Percentiles rank a stretch among this genome's conserved stretches.
Conservation (phyloP, 2,888 invertebrate species). For the Pollenia amentaria region DNA sequence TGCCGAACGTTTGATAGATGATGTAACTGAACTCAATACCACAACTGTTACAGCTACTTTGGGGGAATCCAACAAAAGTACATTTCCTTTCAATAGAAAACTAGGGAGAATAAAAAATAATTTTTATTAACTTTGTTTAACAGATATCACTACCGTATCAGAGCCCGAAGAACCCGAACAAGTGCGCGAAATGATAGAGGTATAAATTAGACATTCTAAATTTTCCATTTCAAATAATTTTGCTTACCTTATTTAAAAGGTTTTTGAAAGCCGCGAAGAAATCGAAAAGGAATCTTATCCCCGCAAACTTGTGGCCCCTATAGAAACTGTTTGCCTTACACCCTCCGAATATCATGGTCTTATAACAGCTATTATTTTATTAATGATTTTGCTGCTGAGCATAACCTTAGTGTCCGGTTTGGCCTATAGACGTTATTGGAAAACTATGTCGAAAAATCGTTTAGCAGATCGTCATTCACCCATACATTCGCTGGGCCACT, state of each 20-base stretch:
- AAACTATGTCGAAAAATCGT: conserved; percentile 90
- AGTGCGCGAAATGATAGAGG: conserved; percentile 95
- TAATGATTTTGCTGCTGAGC: conserved; percentile 90
- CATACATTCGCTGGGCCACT: conserved; percentile 81
- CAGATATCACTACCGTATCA: conserved; percentile 47
- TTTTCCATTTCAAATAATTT: not conserved
- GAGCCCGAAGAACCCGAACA: conserved; percentile 87
- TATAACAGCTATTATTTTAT: conserved; percentile 90
- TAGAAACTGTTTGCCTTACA: conserved; percentile 91
- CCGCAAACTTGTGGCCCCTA: conserved; percentile 87
- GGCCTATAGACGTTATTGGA: conserved; percentile 93
- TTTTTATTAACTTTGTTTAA: not conserved
- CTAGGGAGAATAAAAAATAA: not conserved
- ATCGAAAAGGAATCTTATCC: conserved; percentile 87
- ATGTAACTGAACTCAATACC: conserved; percentile 79
- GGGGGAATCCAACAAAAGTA: conserved; percentile 79
- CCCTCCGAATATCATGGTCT: conserved; percentile 93
- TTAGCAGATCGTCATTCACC: conserved; percentile 85
- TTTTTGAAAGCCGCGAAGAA: conserved; percentile 92
- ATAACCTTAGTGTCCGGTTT: conserved; percentile 90
- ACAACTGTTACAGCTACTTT: conserved; percentile 80
- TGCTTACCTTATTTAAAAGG: conserved; percentile 85
- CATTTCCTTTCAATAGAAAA: not conserved
- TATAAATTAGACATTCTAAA: conserved; percentile 80
- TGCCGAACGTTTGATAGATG: conserved; percentile 77